phyloP scores from a whole-genome alignment of 2,888 invertebrate genomes.

The Amphiduros pacificus region DNA sequence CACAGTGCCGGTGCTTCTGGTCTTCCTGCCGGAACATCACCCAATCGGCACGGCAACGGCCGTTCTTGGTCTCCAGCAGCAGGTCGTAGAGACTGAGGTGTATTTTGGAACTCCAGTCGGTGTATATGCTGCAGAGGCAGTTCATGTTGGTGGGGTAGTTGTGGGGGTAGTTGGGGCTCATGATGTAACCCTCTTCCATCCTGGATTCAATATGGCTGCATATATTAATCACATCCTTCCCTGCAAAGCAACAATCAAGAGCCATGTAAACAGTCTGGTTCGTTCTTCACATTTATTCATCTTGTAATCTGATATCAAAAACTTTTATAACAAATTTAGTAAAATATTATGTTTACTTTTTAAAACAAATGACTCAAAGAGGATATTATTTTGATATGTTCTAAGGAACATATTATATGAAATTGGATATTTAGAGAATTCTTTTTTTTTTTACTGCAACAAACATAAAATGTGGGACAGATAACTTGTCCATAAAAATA shows the following conservation, averaged over 20 bases:
- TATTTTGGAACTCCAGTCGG: conserved; percentile 22
- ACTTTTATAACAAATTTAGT: too few relatives aligned
- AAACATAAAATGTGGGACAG: too few relatives aligned
- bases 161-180: conserved; percentile 31
- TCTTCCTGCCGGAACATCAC: conserved; percentile 30
- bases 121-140: conserved; percentile 25
- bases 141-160: conserved; percentile 28
- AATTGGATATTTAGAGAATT: too few relatives aligned
- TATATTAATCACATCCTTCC: conserved; percentile 24
- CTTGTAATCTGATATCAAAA: too few relatives aligned
- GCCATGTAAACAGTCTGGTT: too few relatives aligned
- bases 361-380: too few relatives aligned
- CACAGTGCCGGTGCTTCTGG: conserved; percentile 32
- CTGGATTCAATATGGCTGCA: conserved; percentile 19
- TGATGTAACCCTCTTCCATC: conserved; percentile 22
- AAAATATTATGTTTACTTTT: too few relatives aligned
- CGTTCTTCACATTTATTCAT: too few relatives aligned
- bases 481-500: too few relatives aligned
- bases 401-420: too few relatives aligned
- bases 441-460: too few relatives aligned
- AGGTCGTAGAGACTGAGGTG: conserved; percentile 30
- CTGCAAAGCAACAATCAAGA: conserved; percentile 12
- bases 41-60: conserved; percentile 33
- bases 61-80: conserved; percentile 29
- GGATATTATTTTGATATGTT: too few relatives aligned